A percentile compares a stretch with the other conserved stretches of the same genome.
Evolutionary conservation across 2,113 vertebrate species (phyloP).

Genomic region (Podarcis cretensis): DNA sequence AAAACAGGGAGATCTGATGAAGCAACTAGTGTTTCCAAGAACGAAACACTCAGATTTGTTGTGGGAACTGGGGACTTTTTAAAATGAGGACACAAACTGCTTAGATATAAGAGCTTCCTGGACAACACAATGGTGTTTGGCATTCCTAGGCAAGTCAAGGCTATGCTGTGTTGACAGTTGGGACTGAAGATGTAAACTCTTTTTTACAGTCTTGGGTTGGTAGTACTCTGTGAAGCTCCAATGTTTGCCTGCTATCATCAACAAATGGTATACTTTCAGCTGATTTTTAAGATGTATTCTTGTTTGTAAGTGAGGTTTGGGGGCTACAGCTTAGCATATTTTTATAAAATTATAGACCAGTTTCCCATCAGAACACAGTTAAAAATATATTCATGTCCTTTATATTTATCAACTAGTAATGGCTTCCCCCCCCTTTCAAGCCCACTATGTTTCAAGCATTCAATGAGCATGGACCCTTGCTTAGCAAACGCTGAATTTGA

Average conservation of each 20-base stretch:
- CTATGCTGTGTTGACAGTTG: not conserved
- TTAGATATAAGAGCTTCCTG: not conserved
- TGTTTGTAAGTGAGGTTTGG: not conserved
- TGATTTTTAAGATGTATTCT: not conserved
- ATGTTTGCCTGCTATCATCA: not conserved
- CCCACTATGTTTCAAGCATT: too few species aligned
- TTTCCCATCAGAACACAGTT: not conserved
- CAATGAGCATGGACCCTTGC: too few species aligned
- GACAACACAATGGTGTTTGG: not conserved
- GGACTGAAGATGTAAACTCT: not conserved
- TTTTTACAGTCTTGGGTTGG: not conserved
- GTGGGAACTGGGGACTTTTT: not conserved
- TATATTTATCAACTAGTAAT: not conserved
- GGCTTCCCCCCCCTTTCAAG: too few species aligned
- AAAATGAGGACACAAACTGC: not conserved
- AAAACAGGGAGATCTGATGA: not conserved
- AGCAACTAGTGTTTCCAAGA: not conserved
- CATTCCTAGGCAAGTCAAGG: conserved; percentile 2
- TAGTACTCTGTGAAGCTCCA: not conserved
- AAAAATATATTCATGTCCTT: not conserved
- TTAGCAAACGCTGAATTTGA: too few species aligned
- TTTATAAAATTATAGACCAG: not conserved
- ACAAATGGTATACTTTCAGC: not conserved
- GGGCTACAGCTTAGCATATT: not conserved
- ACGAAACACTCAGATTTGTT: not conserved